Percentiles rank a stretch among this genome's conserved stretches.
These are phyloP conservation scores for Nemoura dubitans DNA, from an alignment of 2,888 invertebrate genomes.

Conservation along the genomic window DNA sequence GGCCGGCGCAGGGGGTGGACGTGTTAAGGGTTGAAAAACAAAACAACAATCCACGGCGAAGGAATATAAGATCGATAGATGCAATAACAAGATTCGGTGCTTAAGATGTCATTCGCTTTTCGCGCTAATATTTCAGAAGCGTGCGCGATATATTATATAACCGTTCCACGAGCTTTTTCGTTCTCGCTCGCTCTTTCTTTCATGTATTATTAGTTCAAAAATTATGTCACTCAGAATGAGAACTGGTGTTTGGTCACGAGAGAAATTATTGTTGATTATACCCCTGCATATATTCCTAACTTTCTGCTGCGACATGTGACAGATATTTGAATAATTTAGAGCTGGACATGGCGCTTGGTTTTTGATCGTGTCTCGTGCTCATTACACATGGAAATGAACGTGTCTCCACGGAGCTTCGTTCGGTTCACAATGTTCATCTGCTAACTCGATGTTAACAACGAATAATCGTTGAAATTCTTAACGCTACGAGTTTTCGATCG, in stretches of 20 bases:
- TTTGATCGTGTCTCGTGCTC: neutral
- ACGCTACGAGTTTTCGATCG: neutral
- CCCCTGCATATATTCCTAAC: neutral
- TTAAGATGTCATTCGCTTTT: neutral
- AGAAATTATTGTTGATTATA: neutral
- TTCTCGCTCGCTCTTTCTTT: neutral
- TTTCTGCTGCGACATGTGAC: neutral
- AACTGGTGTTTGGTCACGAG: neutral
- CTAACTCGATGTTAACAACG: neutral
- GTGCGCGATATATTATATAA: too few species aligned
- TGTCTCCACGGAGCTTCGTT: too few species aligned
- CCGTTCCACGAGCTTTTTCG: neutral
- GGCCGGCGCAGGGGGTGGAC: neutral
- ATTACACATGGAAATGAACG: neutral
- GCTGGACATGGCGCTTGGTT: neutral
- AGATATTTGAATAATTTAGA: neutral
- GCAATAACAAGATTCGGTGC: conserved; percentile 23
- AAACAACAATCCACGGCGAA: conserved; percentile 3
- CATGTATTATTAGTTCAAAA: neutral
- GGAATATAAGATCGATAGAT: conserved; percentile 15
- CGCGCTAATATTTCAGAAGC: neutral
- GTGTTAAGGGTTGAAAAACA: conserved; percentile 37
- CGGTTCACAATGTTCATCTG: too few species aligned
- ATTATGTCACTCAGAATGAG: neutral
- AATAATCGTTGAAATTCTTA: neutral